Base-by-base conservation (phyloP, 30 jellyfish, hydroid and myxozoan species). In the Aurelia sp. region DNA sequence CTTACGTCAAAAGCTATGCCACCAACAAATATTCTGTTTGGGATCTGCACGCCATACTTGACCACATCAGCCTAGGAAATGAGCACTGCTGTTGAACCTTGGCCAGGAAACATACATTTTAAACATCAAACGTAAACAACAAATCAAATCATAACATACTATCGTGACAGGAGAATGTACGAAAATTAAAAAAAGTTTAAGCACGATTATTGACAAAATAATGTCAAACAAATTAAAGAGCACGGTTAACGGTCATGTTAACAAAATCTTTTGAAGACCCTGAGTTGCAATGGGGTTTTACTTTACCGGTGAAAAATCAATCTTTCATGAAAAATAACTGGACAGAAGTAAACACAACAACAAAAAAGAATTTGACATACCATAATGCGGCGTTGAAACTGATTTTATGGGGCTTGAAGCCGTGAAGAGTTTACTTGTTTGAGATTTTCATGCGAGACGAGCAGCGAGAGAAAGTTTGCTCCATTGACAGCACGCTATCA, bases 1-100 rank as follows among this genome's bases (percentile, higher is more conserved):
- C 97, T 84, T 82, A 95, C 99, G 88, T 95, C 97, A 86, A 95
- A 95, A 20, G 99, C 99, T 74, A 95, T 85, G 48, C 99, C 99
- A 62, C 99, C 99, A 65, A 95, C 99, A 84, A 95, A 95, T 22
- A 95, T 97, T 71, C 99, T 91, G 81, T 95, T 95, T 24, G 99
- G 97, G 35, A 95, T 95, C 78, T 95, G 99, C 72, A 95, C 90
- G 84, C 99, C 99, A 87, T 95, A 95, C 90, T 95, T 95, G 50
- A 95, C 99, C 66, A 89, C 97, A 69, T 95, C 99, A 73, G 99
- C 99, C 99, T 95, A 76, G 67, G 58, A 64, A 59, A 76, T 48
- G n/a, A 48, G 53, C 66, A 58, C 20, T 66, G 60, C 20, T 41
- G 59, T 63, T 24, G 13, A 75, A 72, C 72, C 73, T 72, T 81